These are phyloP conservation scores for Girardinichthys multiradiatus DNA, from an alignment of 2,113 vertebrate species.

Conservation along the genomic window DNA sequence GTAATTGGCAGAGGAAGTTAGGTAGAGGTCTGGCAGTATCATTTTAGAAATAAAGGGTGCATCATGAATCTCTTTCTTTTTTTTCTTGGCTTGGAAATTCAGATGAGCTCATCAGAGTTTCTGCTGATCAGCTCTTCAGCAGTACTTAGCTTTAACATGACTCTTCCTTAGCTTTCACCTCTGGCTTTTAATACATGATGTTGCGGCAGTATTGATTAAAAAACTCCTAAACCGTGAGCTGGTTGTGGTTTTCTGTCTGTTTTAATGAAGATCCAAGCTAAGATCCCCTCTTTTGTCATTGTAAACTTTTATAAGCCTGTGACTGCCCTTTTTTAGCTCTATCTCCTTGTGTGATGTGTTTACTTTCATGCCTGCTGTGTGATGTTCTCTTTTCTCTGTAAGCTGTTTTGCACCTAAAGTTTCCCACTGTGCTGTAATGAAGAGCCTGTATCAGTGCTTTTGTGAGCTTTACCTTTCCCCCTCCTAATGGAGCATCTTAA, in stretches of 20 bases:
- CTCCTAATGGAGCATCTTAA: conserved; percentile 76
- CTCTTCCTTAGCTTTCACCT: background rate
- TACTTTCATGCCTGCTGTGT: conserved; percentile 60
- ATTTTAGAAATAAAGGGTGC: conserved; percentile 47
- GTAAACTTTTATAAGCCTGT: conserved; percentile 52
- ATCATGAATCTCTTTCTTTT: conserved; percentile 35
- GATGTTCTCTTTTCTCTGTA: conserved; percentile 44
- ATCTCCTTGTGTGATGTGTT: conserved; percentile 52
- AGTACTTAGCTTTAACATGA: background rate
- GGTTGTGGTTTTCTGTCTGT: conserved; percentile 14
- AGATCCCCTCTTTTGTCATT: conserved; percentile 47
- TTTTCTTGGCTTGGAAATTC: conserved; percentile 51
- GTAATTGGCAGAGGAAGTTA: conserved; percentile 19
- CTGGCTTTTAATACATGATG: background rate
- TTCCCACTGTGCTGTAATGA: conserved; percentile 45
- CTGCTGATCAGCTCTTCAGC: conserved; percentile 34
- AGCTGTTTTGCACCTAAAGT: conserved; percentile 37
- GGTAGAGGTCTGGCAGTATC: conserved; percentile 3
- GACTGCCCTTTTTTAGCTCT: conserved; percentile 50
- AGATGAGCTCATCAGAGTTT: conserved; percentile 27
- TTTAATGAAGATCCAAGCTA: conserved; percentile 52
- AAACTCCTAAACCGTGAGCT: background rate
- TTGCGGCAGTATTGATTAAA: background rate
- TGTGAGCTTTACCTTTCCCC: conserved; percentile 84
- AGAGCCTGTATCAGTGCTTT: conserved; percentile 71